Base-by-base conservation (phyloP, 1,140 invertebrate genomes). In the Dermatophagoides farinae region DNA sequence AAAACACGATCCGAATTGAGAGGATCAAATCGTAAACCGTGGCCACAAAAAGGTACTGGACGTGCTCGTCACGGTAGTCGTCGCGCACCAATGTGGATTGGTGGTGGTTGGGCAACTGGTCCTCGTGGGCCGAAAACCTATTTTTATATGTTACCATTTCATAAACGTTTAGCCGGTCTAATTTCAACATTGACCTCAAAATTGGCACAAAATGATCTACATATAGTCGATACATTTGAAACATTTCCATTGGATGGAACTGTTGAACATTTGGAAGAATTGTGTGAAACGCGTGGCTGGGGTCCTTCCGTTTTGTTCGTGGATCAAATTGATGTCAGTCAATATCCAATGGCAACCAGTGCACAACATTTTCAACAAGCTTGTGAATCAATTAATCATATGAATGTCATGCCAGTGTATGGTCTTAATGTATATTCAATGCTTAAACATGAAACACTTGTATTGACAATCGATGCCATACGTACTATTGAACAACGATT, bases 321-420 rank as follows among this genome's bases (percentile, higher is more conserved):
- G 51, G 88, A 97, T 74, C 81, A 81, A 59, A 77, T 78, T 41
- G 88, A 95, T 70, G 76, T 83, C 51, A 88, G 91, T 76, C 86
- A 89, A 16, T 74, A 77, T 64, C 93, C 93, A 69, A 86, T 95
- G 63, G 79, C 84, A 50, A 67, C 80, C 23, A 44, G 39, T 23
- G 53, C 38, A 1, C 10, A n/a, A 5, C 53, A 55, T 38, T 44
- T 55, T 25, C 2, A 41, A 14, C 12, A 55, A 20, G 90, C 91
- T 5, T 80, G 82, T 18, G 80, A 86, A 65, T 59, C 69, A 8
- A 75, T 93, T 31, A 78, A 78, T 59, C 82, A 88, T 68, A 79
- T 92, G 6, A 97, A 91, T 73, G 72, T 96, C n/a, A 92, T 97
- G 86, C 92, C 93, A 37, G 80, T 83, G 44, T 97, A 93, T 78